Conservation (phyloP, 2,888 invertebrate species). For the Molorchus minor region DNA sequence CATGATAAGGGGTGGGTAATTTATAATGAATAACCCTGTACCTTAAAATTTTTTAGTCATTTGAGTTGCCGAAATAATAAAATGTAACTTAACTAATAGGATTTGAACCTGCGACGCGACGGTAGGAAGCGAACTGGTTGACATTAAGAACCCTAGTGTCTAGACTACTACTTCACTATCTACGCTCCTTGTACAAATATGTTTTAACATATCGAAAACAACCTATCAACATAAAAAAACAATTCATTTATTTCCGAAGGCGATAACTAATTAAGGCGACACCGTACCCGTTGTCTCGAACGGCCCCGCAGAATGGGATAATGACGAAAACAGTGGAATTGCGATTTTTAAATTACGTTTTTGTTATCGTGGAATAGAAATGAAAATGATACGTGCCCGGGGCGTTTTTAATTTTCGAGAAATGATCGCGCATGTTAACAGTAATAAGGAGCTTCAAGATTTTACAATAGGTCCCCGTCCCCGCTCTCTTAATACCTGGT, state of each 20-base stretch:
- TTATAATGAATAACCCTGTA: no score
- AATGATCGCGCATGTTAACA: conserved; percentile 61
- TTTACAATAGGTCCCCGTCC: conserved; percentile 54
- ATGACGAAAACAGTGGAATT: conserved; percentile 61
- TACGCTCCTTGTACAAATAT: no score
- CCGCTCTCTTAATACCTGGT: conserved; percentile 50
- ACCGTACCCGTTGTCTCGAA: conserved; percentile 14
- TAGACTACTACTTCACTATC: no score
- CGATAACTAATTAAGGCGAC: conserved; percentile 19
- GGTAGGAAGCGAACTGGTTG: no score
- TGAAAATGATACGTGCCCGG: conserved; percentile 62
- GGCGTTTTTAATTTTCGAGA: conserved; percentile 64
- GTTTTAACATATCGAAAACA: no score
- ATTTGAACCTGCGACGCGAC: no score
- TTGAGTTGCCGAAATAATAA: no score
- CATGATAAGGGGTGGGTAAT: no score
- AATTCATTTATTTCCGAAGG: conserved; percentile 8
- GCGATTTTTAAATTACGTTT: conserved; percentile 63
- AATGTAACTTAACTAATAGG: no score
- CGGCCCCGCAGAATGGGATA: conserved; percentile 46
- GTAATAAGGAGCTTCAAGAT: conserved; percentile 61
- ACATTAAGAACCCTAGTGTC: no score
- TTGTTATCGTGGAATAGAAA: conserved; percentile 60
- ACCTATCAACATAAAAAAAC: no score
- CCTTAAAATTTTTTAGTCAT: no score